Conservation (phyloP, 1,140 invertebrate genomes). For the Philotrypesis tridentata region DNA sequence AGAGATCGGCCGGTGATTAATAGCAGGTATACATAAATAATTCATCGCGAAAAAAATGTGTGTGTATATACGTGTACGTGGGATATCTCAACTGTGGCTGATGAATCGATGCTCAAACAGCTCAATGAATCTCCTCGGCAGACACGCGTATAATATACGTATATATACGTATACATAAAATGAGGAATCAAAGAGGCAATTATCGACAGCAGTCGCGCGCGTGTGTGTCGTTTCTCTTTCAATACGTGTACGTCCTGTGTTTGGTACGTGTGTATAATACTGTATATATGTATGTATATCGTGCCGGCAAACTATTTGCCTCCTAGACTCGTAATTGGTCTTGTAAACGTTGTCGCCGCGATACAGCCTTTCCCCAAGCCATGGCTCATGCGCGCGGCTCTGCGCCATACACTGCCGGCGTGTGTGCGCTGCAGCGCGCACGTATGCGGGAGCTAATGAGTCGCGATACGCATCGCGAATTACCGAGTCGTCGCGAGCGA, state of each 20-base stretch:
- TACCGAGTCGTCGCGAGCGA: slow-evolving; percentile 22
- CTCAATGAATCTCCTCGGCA: background rate
- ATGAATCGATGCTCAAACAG: background rate
- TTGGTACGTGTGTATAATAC: slow-evolving; percentile 44
- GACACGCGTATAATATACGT: background rate
- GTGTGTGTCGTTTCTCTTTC: slow-evolving; percentile 6
- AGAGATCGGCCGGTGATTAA: background rate
- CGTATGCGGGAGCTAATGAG: slow-evolving; percentile 64
- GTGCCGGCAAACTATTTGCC: slow-evolving; percentile 67
- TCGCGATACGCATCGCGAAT: slow-evolving; percentile 68
- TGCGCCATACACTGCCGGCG: background rate
- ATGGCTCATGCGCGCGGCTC: background rate
- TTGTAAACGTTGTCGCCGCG: slow-evolving; percentile 60
- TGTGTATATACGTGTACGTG: background rate
- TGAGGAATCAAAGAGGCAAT: slow-evolving; percentile 31
- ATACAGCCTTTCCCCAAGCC: slow-evolving; percentile 58
- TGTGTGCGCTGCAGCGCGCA: slow-evolving; percentile 61
- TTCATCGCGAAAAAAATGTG: background rate
- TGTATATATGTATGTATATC: slow-evolving; percentile 55
- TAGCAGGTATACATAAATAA: slow-evolving; percentile 6
- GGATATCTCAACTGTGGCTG: slow-evolving; percentile 14
- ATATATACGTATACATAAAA: no score
- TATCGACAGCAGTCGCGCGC: slow-evolving; percentile 17
- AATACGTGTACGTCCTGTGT: no score
- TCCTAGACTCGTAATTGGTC: slow-evolving; percentile 70